Evolutionary conservation across 2,888 invertebrate species (phyloP), one percentile per base, ranked within the genome.

Genomic region (Noctua janthina): DNA sequence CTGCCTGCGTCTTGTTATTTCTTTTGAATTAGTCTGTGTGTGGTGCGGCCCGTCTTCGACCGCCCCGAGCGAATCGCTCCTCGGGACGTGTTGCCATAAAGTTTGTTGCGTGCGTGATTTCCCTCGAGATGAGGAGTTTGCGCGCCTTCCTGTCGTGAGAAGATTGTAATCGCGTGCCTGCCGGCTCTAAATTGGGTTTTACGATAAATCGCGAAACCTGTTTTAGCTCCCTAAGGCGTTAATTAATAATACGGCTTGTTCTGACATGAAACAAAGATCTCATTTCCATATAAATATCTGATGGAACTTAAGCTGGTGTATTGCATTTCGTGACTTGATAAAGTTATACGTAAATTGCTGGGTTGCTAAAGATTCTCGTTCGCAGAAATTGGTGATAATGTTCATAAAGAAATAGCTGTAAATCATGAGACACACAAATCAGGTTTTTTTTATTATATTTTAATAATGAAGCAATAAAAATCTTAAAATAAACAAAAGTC

Each of bases 71-170:
- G 94, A 94, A 95, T 95, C 93, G 94, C 94, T 94, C 93, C 93
- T 95, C 96, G 93, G 94, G 96, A 96, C 96, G 96, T 96, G 96
- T 96, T 96, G 96, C 96, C 95, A 96, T 97, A 97, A 97, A 96
- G 96, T 96, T 97, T 96, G 96, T 96, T 96, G 96, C 96, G 96
- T 97, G 96, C 96, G 96, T 97, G 96, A 97, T 97, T 96, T 97
- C 96, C 96, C 96, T 95, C 94, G 96, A 96, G 96, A 97, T 96
- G 96, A 96, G 96, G 96, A 96, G 95, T 97, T 96, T 94, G 96
- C 96, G 95, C 96, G 96, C 96, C 96, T 96, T 96, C 95, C 96
- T 97, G 96, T 96, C 96, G 96, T 96, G 97, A 96, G 96, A 96
- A 96, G 96, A 96, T 96, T 96, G 96, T 96, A 96, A 97, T 97